Evolutionary conservation across 2,797 vertebrate species (phyloP).

Genomic region (Crocodylus rhombifer): DNA sequence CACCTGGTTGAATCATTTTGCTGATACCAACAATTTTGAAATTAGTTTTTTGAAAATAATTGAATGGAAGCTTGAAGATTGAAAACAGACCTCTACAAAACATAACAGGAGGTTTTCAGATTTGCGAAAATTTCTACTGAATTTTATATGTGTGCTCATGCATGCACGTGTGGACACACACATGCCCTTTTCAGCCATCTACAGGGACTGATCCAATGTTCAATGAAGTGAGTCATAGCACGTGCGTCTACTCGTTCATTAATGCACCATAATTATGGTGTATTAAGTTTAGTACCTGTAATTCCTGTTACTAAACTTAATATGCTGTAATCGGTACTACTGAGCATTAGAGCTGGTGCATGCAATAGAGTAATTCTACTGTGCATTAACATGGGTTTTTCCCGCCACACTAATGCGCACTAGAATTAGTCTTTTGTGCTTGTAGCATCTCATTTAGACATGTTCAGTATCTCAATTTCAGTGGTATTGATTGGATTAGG

Average conservation of each 20-base stretch:
- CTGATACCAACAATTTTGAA: neutral
- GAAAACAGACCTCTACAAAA: neutral
- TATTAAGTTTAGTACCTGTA: too few species aligned
- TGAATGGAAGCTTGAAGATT: neutral
- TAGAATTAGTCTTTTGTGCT: too few species aligned
- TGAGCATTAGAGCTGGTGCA: too few species aligned
- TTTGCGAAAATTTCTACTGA: neutral
- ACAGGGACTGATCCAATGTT: neutral
- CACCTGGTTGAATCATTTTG: neutral
- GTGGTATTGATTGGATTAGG: fast-evolving
- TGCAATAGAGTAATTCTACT: too few species aligned
- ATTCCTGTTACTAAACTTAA: too few species aligned
- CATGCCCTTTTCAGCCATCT: neutral
- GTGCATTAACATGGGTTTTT: too few species aligned
- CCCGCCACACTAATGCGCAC: too few species aligned
- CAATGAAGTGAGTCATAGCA: too few species aligned
- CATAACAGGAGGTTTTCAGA: neutral
- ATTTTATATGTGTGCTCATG: neutral
- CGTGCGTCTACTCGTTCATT: too few species aligned
- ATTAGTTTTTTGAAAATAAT: neutral
- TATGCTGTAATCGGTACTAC: too few species aligned
- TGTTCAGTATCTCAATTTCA: too few species aligned
- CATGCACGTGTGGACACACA: neutral
- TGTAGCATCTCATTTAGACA: neutral
- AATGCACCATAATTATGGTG: too few species aligned